Evolutionary conservation across 2,113 vertebrate genomes (phyloP).

Genomic region (Shinisaurus crocodilurus): DNA sequence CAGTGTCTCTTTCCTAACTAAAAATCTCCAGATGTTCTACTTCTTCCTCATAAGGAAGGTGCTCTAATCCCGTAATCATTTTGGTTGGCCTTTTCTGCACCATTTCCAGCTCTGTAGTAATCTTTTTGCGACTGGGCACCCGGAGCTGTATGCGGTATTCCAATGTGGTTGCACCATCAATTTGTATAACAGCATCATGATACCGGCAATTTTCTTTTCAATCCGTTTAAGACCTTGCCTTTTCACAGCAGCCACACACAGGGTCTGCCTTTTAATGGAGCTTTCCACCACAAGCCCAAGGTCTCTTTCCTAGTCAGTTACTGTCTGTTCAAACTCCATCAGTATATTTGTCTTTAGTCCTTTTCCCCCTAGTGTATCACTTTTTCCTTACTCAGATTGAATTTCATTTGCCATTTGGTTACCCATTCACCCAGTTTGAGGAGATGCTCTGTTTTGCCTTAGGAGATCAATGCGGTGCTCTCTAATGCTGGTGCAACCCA

Average conservation of each 20-base stretch:
- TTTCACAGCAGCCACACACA: not conserved
- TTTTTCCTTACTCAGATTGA: not conserved
- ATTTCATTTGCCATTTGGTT: not conserved
- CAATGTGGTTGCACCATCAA: not conserved
- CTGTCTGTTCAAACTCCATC: not conserved
- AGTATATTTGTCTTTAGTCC: not conserved
- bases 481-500: not conserved
- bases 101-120: not conserved
- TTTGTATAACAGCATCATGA: not conserved
- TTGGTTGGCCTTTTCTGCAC: not conserved
- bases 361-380: not conserved
- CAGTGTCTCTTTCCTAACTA: too few species aligned
- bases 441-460: not conserved
- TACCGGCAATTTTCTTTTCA: not conserved
- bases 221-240: too few species aligned
- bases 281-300: not conserved
- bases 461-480: not conserved
- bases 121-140: not conserved
- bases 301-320: not conserved
- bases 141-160: not conserved
- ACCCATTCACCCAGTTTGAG: not conserved
- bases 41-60: not conserved
- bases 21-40: not conserved
- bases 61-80: not conserved
- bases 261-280: too few species aligned